A percentile compares a stretch with the other conserved stretches of the same genome.
Conservation (phyloP, 2,888 invertebrate genomes). For the Danaus chrysippus region DNA sequence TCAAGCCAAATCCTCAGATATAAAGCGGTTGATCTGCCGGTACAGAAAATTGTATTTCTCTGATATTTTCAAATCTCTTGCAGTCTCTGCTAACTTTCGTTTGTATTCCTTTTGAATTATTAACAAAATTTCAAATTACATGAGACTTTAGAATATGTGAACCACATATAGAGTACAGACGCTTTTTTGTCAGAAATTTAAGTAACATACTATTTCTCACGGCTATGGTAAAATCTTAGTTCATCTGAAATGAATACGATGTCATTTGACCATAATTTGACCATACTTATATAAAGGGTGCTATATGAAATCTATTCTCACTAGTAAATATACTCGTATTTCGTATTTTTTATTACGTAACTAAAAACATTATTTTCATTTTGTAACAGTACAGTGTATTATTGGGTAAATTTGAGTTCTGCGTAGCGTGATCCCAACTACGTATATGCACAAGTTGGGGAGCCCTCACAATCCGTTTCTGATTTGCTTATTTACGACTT, state of each 20-base stretch:
- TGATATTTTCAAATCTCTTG: constrained; percentile 39
- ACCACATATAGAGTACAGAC: too few relatives aligned
- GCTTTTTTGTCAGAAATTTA: too few relatives aligned
- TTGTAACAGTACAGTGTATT: background rate
- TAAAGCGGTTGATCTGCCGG: constrained; percentile 47
- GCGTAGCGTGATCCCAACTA: background rate
- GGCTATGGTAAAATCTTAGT: too few relatives aligned
- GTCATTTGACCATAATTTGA: too few relatives aligned
- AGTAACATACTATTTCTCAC: too few relatives aligned
- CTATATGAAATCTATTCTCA: too few relatives aligned
- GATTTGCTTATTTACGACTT: constrained; percentile 49
- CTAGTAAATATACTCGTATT: too few relatives aligned
- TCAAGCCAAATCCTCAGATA: constrained; percentile 54
- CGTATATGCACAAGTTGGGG: constrained; percentile 15
- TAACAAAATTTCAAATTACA: background rate
- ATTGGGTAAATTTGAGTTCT: background rate
- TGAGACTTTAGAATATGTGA: too few relatives aligned
- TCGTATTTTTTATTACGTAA: too few relatives aligned
- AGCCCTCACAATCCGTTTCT: constrained; percentile 34
- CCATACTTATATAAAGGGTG: too few relatives aligned
- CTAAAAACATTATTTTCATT: background rate
- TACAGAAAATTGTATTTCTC: constrained; percentile 61
- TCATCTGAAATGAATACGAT: too few relatives aligned
- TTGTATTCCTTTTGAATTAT: constrained; percentile 2
- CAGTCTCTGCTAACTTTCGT: constrained; percentile 19